phyloP scores from a whole-genome alignment of 2,888 invertebrate genomes.

The Sclerodermus sp. region DNA sequence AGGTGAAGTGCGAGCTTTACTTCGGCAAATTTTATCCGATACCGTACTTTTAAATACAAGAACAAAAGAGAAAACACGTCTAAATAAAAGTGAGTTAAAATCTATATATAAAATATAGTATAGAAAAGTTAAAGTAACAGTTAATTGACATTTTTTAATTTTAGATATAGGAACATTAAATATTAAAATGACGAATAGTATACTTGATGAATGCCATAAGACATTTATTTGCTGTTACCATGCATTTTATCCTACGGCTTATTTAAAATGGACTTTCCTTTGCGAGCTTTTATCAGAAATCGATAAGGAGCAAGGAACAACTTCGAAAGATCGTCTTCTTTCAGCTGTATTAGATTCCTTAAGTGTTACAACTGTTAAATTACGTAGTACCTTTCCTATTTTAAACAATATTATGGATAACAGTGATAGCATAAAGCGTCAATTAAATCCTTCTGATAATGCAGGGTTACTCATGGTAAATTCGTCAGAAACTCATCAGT shows the following conservation, averaged over 20 bases:
- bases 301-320: slow-evolving; percentile 62
- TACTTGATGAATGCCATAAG: slow-evolving; percentile 86
- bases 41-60: slow-evolving; percentile 59
- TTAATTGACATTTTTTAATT: slow-evolving; percentile 4
- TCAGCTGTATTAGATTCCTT: slow-evolving; percentile 84
- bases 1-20: slow-evolving; percentile 78
- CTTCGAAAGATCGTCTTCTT: slow-evolving; percentile 66
- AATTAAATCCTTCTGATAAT: slow-evolving; percentile 71
- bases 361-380: slow-evolving; percentile 74
- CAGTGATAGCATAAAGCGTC: slow-evolving; percentile 59
- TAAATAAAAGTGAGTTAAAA: slow-evolving; percentile 33
- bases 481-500: slow-evolving; percentile 70
- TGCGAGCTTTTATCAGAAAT: slow-evolving; percentile 78
- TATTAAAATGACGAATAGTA: slow-evolving; percentile 68
- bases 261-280: slow-evolving; percentile 89
- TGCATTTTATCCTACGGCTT: slow-evolving; percentile 93
- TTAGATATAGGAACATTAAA: slow-evolving; percentile 26
- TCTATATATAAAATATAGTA: too few species aligned
- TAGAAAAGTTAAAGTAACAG: neutral
- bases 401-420: slow-evolving; percentile 60
- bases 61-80: slow-evolving; percentile 45
- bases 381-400: slow-evolving; percentile 76
- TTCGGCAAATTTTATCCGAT: slow-evolving; percentile 83
- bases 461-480: slow-evolving; percentile 70
- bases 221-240: slow-evolving; percentile 92